Conservation (phyloP, 2,888 invertebrate genomes). For the Anthophora plumipes region DNA sequence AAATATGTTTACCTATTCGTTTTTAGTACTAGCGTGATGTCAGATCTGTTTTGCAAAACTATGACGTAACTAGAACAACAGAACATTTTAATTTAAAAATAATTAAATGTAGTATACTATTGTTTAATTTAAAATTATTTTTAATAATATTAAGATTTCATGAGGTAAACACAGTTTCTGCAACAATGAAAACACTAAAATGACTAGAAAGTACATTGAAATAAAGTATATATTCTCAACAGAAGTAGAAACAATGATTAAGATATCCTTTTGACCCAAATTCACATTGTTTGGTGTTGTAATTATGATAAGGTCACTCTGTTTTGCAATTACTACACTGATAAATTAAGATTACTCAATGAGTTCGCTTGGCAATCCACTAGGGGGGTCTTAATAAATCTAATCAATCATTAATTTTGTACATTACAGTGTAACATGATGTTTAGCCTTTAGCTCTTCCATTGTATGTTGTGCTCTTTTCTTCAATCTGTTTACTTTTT, state of each 20-base stretch:
- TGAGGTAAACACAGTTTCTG: neutral
- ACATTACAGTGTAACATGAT: neutral
- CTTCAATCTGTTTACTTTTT: neutral
- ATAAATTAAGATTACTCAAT: conserved; percentile 45
- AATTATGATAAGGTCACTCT: conserved; percentile 48
- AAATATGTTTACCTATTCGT: conserved; percentile 23
- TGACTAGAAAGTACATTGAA: neutral
- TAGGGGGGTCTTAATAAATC: conserved; percentile 44
- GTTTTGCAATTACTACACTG: conserved; percentile 50
- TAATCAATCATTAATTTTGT: conserved; percentile 25
- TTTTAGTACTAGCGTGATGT: neutral
- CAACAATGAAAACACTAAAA: neutral
- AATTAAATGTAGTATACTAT: too few species aligned
- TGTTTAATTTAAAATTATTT: too few species aligned
- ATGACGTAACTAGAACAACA: conserved; percentile 12
- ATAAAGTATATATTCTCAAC: conserved; percentile 9
- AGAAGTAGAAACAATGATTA: conserved; percentile 21
- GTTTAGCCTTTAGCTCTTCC: neutral
- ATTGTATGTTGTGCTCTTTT: neutral
- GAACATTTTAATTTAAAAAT: neutral
- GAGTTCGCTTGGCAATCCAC: conserved; percentile 10
- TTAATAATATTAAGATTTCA: neutral
- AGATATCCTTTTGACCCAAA: conserved; percentile 42
- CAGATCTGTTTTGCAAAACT: conserved; percentile 2
- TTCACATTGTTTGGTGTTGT: conserved; percentile 29